A percentile compares a stretch with the other conserved stretches of the same genome.
Conservation (phyloP, 2,888 invertebrate genomes). For the Micoletzkya japonica region DNA sequence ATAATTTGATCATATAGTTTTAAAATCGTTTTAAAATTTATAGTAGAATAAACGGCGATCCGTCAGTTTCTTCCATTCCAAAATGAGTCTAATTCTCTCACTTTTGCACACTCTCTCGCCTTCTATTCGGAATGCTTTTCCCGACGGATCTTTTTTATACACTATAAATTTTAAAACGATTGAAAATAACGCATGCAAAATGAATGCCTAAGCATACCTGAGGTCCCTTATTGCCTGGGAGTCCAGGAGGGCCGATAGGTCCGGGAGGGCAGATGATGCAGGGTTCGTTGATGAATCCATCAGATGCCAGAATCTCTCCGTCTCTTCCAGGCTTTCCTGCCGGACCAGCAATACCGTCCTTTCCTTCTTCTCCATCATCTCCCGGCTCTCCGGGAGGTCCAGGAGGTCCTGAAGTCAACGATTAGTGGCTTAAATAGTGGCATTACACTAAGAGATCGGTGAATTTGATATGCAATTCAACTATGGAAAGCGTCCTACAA, state of each 20-base stretch:
- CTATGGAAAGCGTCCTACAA: too few species aligned
- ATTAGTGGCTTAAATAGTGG: too few species aligned
- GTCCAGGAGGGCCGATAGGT: conserved; percentile 53
- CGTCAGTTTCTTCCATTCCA: too few species aligned
- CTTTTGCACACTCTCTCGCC: too few species aligned
- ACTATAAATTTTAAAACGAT: neutral
- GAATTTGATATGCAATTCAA: neutral
- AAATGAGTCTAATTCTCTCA: too few species aligned
- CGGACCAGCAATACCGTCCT: conserved; percentile 30
- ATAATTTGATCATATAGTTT: neutral
- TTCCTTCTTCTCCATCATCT: conserved; percentile 48
- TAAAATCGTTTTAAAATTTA: neutral
- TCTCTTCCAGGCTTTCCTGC: conserved; percentile 28
- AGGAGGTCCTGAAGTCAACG: conserved; percentile 35
- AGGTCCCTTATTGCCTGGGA: conserved; percentile 59
- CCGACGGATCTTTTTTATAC: neutral
- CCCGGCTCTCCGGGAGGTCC: conserved; percentile 52
- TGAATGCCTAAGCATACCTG: conserved; percentile 24
- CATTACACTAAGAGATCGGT: neutral
- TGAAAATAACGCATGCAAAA: neutral
- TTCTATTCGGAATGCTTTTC: too few species aligned
- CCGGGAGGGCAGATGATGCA: conserved; percentile 62
- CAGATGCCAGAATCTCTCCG: conserved; percentile 45
- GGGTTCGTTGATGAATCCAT: conserved; percentile 51
- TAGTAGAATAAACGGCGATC: neutral